Conservation (phyloP, 2,888 invertebrate genomes). For the Watsonalla binaria region DNA sequence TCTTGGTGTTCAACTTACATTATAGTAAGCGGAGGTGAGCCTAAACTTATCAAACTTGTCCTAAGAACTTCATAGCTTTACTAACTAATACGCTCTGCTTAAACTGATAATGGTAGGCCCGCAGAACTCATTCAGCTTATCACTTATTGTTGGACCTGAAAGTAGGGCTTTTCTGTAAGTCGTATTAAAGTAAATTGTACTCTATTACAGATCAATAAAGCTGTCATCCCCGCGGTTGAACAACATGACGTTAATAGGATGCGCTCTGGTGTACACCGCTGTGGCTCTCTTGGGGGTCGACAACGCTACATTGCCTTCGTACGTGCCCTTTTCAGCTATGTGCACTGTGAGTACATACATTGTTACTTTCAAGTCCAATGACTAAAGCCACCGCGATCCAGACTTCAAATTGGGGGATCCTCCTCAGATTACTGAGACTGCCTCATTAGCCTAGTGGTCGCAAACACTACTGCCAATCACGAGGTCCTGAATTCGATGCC, state of each 20-base stretch:
- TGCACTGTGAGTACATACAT: slow-evolving; percentile 86
- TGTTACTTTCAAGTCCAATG: neutral
- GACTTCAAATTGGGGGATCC: no score
- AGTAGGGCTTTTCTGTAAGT: no score
- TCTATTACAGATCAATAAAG: slow-evolving; percentile 86
- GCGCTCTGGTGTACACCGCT: slow-evolving; percentile 92
- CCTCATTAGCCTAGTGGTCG: no score
- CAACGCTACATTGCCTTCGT: slow-evolving; percentile 85
- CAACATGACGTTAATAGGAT: slow-evolving; percentile 94
- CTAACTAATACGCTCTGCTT: no score
- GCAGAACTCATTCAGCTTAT: no score
- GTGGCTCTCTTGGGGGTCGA: slow-evolving; percentile 92
- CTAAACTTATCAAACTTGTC: neutral
- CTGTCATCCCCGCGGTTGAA: slow-evolving; percentile 94
- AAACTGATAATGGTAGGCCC: no score
- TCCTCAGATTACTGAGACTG: no score
- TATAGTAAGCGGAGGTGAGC: slow-evolving; percentile 87
- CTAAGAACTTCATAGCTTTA: no score
- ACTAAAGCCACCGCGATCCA: no score
- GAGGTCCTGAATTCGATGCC: no score
- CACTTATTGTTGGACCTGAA: no score
- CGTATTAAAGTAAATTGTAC: neutral
- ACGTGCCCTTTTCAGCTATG: slow-evolving; percentile 86
- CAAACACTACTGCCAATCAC: no score
- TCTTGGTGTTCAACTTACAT: slow-evolving; percentile 89